These are phyloP conservation scores for Myiozetetes cayanensis DNA, from an alignment of 2,113 vertebrate genomes.

Conservation along the genomic window DNA sequence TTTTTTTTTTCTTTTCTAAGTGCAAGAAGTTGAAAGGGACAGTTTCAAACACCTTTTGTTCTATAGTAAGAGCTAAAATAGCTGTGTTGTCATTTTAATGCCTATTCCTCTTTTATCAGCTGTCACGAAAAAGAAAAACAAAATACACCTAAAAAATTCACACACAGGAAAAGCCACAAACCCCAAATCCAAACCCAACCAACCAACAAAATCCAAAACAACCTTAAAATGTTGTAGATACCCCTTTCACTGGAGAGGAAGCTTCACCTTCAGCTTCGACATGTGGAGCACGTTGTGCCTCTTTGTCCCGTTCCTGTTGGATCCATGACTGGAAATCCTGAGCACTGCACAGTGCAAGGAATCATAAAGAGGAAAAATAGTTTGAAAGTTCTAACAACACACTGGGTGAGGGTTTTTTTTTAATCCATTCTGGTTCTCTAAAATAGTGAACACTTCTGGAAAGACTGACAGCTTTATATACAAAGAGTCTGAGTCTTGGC, in stretches of 20 bases:
- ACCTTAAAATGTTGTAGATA: background rate
- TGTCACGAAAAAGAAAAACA: background rate
- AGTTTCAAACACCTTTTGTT: background rate
- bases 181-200: background rate
- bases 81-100: background rate
- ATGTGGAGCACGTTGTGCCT: background rate
- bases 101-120: background rate
- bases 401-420: background rate
- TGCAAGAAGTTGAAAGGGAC: background rate
- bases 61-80: background rate
- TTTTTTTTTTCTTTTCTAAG: background rate
- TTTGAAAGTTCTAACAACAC: background rate
- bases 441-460: background rate
- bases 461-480: background rate
- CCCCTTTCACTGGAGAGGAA: background rate
- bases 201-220: background rate
- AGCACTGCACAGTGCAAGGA: background rate
- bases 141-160: background rate
- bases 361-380: background rate
- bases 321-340: background rate
- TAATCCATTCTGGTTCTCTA: background rate
- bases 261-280: background rate
- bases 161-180: rapidly evolving
- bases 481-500: background rate
- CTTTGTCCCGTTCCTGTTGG: background rate